Evolutionary conservation across 2,797 vertebrate species (phyloP).

Genomic region (Megalops cyprinoides): DNA sequence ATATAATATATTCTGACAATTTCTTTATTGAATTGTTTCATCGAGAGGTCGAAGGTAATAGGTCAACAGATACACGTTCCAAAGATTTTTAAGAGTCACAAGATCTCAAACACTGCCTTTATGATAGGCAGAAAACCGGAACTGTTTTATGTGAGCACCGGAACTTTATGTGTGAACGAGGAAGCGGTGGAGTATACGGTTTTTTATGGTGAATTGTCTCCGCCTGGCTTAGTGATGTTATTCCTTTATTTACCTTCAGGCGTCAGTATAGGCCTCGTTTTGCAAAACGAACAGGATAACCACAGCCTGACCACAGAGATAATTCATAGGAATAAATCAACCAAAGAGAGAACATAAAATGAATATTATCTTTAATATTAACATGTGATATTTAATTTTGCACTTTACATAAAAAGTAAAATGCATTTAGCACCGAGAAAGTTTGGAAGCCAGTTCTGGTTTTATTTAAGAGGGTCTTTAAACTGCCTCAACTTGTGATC

Average conservation of each 20-base stretch:
- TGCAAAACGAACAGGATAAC: no score
- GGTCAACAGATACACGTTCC: conserved; percentile 47
- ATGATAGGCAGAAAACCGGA: background rate
- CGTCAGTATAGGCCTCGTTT: conserved; percentile 1
- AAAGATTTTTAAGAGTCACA: background rate
- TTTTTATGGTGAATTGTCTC: background rate
- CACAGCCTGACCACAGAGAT: background rate
- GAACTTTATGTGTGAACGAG: background rate
- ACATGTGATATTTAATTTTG: no score
- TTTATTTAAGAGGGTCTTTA: no score
- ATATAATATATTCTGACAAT: background rate
- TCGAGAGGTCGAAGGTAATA: conserved; percentile 48
- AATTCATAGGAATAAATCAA: no score
- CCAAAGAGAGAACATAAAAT: no score
- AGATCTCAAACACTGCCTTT: background rate
- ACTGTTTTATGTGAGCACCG: background rate
- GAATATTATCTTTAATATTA: no score
- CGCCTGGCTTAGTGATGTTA: conserved; percentile 26
- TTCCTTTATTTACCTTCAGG: conserved; percentile 31
- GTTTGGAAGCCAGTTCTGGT: no score
- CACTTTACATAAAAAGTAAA: no score
- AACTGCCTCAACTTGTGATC: no score
- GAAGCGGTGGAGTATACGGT: background rate
- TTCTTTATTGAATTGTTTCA: background rate
- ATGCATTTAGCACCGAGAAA: no score